Base-by-base conservation (phyloP, 2,113 vertebrate species). In the Thryonomys swinderianus region DNA sequence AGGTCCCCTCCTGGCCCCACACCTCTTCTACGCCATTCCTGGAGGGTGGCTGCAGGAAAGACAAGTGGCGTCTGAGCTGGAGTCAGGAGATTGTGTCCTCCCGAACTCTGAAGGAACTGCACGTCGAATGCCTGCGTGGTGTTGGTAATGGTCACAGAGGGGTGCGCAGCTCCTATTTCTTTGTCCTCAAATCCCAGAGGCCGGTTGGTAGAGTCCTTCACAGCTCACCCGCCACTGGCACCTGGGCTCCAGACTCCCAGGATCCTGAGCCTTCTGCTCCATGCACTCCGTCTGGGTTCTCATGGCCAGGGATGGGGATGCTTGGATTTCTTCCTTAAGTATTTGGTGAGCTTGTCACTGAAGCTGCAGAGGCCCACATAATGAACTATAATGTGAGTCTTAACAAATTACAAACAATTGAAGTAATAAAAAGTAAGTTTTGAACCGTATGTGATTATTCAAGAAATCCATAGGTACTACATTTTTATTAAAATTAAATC, bases 11-110 rank as follows among this genome's bases (percentile, higher is more conserved):
- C 62, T 23, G 94, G 64, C 13, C 92, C 95, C 20, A 80, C 34
- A 93, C 93, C 74, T 55, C 8, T 7, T 96, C 67, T 61, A 97
- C 93, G 86, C 96, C 96, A 96, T 98, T 96, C 85, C 97, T 78
- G 89, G 96, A 96, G 96, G 82, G 78, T 96, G 95, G 81, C 83
- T 45, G 16, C 42, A 27, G 69, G 90, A 55, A 67, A 80, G 82
- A 76, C 94, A 96, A 95, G 95, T 95, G 95, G 10, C 48, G 6
- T 51, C 48, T 51, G 48, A 51, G 91, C 21, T 37, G 80, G 80
- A 84, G 83, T 93, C 84, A 18, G 14, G 45, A 78, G 25, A 42
- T 85, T 27, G 6, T 25, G 89, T 87, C 93, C 93, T 94, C 91
- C 48, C 80, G 69, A 86, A 96, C 87, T 96, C 90, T 93, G 76